A percentile compares a stretch with the other conserved stretches of the same genome.
Evolutionary conservation across 1,140 invertebrate species (phyloP).

Genomic region (Drosophila grimshawi): DNA sequence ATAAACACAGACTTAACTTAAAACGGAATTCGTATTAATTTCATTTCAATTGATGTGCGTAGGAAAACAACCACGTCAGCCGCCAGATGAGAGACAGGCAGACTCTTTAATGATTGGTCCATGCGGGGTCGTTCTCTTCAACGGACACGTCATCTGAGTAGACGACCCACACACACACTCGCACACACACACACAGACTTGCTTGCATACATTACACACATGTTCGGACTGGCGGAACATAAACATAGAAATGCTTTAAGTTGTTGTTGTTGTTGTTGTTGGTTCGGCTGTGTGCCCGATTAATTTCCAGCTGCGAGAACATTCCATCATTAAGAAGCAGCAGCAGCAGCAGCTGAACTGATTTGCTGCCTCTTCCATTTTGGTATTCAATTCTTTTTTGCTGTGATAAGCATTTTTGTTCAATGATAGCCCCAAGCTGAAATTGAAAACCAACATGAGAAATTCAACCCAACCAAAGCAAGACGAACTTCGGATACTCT

Average conservation of each 20-base stretch:
- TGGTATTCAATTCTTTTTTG: slow-evolving; percentile 42
- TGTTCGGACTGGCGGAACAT: slow-evolving; percentile 64
- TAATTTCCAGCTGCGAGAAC: slow-evolving; percentile 80
- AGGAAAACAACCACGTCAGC: slow-evolving; percentile 71
- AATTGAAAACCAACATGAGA: slow-evolving; percentile 30
- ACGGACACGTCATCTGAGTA: slow-evolving; percentile 66
- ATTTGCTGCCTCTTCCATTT: slow-evolving; percentile 25
- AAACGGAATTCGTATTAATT: slow-evolving; percentile 47
- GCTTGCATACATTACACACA: slow-evolving; percentile 9
- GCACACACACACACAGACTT: slow-evolving; percentile 29
- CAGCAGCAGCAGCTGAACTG: slow-evolving; percentile 53
- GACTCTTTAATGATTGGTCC: slow-evolving; percentile 38
- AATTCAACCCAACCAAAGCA: neutral
- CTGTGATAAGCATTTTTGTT: slow-evolving; percentile 61
- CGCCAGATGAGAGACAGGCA: neutral
- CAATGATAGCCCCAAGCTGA: slow-evolving; percentile 20
- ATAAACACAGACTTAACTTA: slow-evolving; percentile 39
- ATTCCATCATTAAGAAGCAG: slow-evolving; percentile 43
- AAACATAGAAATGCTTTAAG: slow-evolving; percentile 75
- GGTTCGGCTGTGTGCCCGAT: slow-evolving; percentile 51
- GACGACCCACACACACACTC: slow-evolving; percentile 26
- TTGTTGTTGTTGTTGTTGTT: slow-evolving; percentile 42
- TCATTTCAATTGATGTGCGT: slow-evolving; percentile 52
- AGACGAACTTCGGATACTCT: neutral
- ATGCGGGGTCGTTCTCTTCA: slow-evolving; percentile 38